A percentile compares a stretch with the other conserved stretches of the same genome.
Evolutionary conservation across 2,797 vertebrate species (phyloP).

Genomic region (Nothura maculosa): DNA sequence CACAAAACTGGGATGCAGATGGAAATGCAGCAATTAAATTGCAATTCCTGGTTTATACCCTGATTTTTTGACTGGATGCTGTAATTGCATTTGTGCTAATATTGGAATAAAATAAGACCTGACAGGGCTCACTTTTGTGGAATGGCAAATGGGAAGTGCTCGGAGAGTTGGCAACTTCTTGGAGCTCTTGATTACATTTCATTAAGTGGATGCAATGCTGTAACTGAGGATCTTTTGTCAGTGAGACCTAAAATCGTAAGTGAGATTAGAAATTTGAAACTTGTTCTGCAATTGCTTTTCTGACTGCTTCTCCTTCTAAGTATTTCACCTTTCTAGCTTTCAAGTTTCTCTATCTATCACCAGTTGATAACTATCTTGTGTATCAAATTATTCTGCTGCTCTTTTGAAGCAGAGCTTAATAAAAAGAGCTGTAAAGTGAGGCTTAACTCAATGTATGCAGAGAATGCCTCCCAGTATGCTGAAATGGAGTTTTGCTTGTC

Average conservation of each 20-base stretch:
- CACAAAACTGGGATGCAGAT: neutral
- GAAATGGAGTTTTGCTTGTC: constrained; percentile 17
- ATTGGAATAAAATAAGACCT: neutral
- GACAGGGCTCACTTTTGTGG: neutral
- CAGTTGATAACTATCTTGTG: neutral
- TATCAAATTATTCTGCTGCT: neutral
- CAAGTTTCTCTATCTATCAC: neutral
- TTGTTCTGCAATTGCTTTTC: neutral
- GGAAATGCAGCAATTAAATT: neutral
- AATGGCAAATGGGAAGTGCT: neutral
- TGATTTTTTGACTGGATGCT: neutral
- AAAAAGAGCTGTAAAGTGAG: constrained; percentile 25
- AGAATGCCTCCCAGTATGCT: neutral
- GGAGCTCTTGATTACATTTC: neutral
- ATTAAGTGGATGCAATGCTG: neutral
- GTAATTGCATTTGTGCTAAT: neutral
- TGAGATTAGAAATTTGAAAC: neutral
- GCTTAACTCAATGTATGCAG: neutral
- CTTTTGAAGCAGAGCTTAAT: constrained; percentile 29
- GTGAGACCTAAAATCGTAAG: neutral
- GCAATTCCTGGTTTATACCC: neutral
- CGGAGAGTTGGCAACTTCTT: neutral
- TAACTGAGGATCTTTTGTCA: neutral
- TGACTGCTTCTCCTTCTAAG: neutral
- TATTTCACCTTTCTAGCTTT: neutral